Conservation (phyloP, 2,888 invertebrate genomes). For the Holacanthella duospinosa region DNA sequence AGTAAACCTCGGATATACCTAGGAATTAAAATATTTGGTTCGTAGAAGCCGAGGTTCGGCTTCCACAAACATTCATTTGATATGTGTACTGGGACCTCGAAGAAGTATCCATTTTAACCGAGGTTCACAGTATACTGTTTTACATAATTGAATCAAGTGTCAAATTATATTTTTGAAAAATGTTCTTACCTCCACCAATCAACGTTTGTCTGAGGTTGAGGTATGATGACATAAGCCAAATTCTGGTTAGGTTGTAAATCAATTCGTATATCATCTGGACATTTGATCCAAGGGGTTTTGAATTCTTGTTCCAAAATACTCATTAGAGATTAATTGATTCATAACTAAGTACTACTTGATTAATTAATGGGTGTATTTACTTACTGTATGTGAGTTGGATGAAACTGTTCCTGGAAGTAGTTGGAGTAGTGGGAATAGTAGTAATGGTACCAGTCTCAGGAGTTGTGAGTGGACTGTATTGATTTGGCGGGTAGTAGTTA, state of each 20-base stretch:
- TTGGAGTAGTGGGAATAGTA: slow-evolving; percentile 15
- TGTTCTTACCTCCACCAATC: slow-evolving; percentile 42
- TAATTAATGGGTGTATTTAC: too few species aligned
- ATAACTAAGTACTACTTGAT: too few species aligned
- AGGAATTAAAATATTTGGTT: too few species aligned
- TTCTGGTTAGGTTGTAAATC: slow-evolving; percentile 44
- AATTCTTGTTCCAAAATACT: slow-evolving; percentile 41
- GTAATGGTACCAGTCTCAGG: slow-evolving; percentile 17
- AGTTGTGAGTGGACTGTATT: slow-evolving; percentile 17
- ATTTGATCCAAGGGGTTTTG: slow-evolving; percentile 47
- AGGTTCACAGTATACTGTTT: too few species aligned
- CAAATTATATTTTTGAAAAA: not conserved
- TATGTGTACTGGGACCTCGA: too few species aligned
- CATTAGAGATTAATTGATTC: not conserved
- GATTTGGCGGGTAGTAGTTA: slow-evolving; percentile 3
- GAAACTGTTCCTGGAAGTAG: slow-evolving; percentile 29
- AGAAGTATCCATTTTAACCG: too few species aligned
- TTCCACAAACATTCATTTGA: too few species aligned
- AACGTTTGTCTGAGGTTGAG: slow-evolving; percentile 48
- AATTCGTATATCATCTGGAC: slow-evolving; percentile 46
- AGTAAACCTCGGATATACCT: too few species aligned
- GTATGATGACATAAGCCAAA: slow-evolving; percentile 45
- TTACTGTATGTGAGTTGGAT: slow-evolving; percentile 36
- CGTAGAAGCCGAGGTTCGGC: too few species aligned
- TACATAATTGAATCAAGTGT: not conserved